These are phyloP conservation scores for Acleris literana DNA, from an alignment of 2,888 invertebrate genomes.

Conservation along the genomic window DNA sequence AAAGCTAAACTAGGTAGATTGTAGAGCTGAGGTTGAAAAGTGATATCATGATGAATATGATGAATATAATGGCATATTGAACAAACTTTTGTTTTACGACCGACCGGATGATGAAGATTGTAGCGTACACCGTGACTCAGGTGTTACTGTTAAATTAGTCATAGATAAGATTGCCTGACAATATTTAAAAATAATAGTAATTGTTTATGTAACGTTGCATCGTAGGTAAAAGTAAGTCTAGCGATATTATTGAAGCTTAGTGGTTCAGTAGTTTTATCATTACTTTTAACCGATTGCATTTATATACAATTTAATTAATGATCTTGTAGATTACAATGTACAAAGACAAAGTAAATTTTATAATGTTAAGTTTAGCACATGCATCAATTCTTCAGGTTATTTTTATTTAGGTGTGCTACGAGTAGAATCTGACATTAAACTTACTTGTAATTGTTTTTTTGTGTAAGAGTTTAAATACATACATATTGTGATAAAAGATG, in stretches of 20 bases:
- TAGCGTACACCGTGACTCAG: conserved; percentile 23
- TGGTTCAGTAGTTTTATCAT: conserved; percentile 35
- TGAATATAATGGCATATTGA: conserved; percentile 1
- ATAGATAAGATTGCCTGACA: conserved; percentile 58
- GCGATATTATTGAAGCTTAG: conserved; percentile 29
- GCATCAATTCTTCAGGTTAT: too few species aligned
- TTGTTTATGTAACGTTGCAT: conserved; percentile 55
- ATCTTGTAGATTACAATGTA: too few species aligned
- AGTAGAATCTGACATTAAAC: too few species aligned
- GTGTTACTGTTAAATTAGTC: conserved; percentile 53
- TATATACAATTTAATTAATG: too few species aligned
- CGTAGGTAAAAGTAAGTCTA: conserved; percentile 43
- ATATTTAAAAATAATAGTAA: conserved; percentile 62
- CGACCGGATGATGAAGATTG: conserved; percentile 31
- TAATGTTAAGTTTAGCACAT: too few species aligned
- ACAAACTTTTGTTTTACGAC: conserved; percentile 21
- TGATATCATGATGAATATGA: neutral
- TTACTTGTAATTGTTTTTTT: too few species aligned
- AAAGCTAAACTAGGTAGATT: too few species aligned
- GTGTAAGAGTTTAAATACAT: too few species aligned
- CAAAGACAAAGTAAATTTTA: too few species aligned
- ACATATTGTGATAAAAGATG: too few species aligned
- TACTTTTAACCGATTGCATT: neutral
- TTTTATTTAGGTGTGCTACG: too few species aligned
- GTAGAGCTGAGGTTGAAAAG: too few species aligned